Base-by-base conservation (phyloP, 1,140 invertebrate genomes). In the Trichonephila inaurata region DNA sequence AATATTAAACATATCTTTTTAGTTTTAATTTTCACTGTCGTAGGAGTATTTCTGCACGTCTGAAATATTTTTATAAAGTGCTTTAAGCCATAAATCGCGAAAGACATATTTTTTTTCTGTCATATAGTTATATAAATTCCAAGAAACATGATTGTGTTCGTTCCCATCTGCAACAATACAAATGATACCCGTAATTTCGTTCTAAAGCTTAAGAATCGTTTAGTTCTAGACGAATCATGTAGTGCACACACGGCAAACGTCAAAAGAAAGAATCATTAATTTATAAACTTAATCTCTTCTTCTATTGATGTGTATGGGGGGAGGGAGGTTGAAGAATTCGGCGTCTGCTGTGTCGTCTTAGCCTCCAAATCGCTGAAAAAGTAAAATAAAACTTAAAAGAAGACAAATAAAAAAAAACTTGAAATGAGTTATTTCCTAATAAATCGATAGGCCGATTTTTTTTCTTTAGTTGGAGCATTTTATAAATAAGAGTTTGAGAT, bases 381-480 rank as follows among this genome's bases (percentile, higher is more conserved):
- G 7, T 19, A n/a, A 83, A 83, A 83, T 18, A 12, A 14, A 51
- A 58, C 19, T 2, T 28, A 16, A 18, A 72, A 16, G 24, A 10
- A 72, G 24, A 51, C 40, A 83, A 83, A 83, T 21, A 51, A 83
- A 58, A 51, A n/a, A 51, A 21, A 21, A 14, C 12, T 51, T 60
- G 51, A 60, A 83, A 83, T 83, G 82, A 83, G 44, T 83, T 83
- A 83, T 60, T 83, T 60, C 82, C 51, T 58, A 83, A 83, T 83
- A 83, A 83, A 83, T 83, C 82, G 40, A 83, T 83, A 83, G 69
- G 28, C 33, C 19, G 51, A 62, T 40, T 77, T 33, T 77, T 77
- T 77, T 83, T 83, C 51, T 58, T 83, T 58, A 6, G 51, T 58
- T 12, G 40, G 51, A 19, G 21, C 40, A 51, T 60, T 60, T 83